phyloP scores from a whole-genome alignment of 1,140 invertebrate genomes.

The Luehdorfia chinensis region DNA sequence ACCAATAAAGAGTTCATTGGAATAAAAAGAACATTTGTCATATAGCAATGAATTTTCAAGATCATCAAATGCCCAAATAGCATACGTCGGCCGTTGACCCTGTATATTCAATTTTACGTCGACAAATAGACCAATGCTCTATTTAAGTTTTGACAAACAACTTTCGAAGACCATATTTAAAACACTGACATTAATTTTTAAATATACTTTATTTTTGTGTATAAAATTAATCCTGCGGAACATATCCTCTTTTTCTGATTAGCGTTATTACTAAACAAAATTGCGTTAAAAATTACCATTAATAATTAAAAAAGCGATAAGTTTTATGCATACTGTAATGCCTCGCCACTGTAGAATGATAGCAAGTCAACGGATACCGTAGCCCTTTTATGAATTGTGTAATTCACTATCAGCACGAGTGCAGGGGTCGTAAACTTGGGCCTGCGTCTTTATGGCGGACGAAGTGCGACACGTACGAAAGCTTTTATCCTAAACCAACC shows the following conservation, averaged over 20 bases:
- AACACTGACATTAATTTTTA: too few relatives aligned
- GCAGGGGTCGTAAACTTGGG: slow-evolving; percentile 26
- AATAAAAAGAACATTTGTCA: too few relatives aligned
- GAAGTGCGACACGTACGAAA: slow-evolving; percentile 30
- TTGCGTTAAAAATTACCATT: too few relatives aligned
- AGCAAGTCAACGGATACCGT: neutral
- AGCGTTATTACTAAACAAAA: too few relatives aligned
- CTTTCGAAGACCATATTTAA: neutral
- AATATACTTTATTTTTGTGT: too few relatives aligned
- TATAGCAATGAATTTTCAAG: slow-evolving; percentile 12
- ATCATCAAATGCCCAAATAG: slow-evolving; percentile 6
- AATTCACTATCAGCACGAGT: slow-evolving; percentile 23
- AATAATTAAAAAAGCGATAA: too few relatives aligned
- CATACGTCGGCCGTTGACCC: slow-evolving; percentile 9
- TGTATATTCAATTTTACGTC: slow-evolving; percentile 6
- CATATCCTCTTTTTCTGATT: too few relatives aligned
- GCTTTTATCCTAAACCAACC: slow-evolving; percentile 37
- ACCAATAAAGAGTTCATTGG: too few relatives aligned
- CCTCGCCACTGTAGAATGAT: too few relatives aligned
- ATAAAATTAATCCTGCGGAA: too few relatives aligned
- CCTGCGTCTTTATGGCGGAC: slow-evolving; percentile 27
- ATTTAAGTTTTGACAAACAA: neutral
- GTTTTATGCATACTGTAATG: too few relatives aligned
- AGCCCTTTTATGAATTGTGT: slow-evolving; percentile 17
- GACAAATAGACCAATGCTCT: slow-evolving; percentile 4